These are phyloP conservation scores for Spilarctia lutea DNA, from an alignment of 2,888 invertebrate genomes.

Conservation along the genomic window DNA sequence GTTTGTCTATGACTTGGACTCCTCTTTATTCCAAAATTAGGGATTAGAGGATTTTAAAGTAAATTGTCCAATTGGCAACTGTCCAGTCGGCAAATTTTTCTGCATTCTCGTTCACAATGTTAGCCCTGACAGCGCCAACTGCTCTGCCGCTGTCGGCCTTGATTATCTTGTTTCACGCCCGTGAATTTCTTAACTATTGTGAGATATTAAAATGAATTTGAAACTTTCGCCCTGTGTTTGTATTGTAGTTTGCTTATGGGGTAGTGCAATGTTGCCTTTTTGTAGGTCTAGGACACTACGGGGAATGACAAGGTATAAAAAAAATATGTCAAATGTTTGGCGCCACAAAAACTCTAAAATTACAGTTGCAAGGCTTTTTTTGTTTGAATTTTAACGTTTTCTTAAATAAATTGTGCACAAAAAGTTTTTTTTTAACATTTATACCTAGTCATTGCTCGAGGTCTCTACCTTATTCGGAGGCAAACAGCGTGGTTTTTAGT, in stretches of 20 bases:
- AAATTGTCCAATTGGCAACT: background rate
- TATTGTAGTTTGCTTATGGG: conserved; percentile 71
- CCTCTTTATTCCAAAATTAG: background rate
- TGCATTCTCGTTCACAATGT: conserved; percentile 17
- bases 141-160: conserved; percentile 52
- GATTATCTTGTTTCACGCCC: conserved; percentile 72
- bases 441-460: background rate
- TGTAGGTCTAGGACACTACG: background rate
- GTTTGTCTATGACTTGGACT: background rate
- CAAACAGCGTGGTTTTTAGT: conserved; percentile 28
- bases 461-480: conserved; percentile 26
- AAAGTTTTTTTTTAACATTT: background rate
- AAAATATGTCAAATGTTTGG: too few species aligned
- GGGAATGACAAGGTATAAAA: background rate
- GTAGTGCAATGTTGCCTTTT: conserved; percentile 56
- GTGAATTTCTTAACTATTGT: conserved; percentile 82
- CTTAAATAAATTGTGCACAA: too few species aligned
- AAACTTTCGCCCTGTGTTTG: conserved; percentile 80
- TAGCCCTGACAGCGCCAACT: conserved; percentile 36
- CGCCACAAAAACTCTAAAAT: too few species aligned
- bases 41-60: background rate
- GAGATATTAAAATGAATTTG: conserved; percentile 86
- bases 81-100: too few species aligned
- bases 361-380: too few species aligned
- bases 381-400: too few species aligned